phyloP scores from a whole-genome alignment of 2,797 vertebrate genomes.

The Labeo calbasu region DNA sequence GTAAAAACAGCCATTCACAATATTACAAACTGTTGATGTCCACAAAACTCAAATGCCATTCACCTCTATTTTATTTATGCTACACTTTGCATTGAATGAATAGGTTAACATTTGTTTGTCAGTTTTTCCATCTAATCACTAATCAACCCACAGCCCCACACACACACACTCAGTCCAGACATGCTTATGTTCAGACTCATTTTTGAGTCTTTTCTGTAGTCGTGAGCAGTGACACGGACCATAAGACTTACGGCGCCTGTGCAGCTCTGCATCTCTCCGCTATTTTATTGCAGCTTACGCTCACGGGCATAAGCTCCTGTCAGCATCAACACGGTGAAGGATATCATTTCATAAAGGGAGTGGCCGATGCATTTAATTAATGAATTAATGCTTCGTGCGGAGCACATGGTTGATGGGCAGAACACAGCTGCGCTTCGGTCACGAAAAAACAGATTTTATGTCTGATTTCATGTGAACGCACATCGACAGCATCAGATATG shows the following conservation, averaged over 20 bases:
- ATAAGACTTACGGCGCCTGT: background rate
- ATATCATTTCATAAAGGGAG: conserved; percentile 8
- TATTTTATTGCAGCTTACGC: background rate
- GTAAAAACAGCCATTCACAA: background rate
- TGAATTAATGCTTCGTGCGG: background rate
- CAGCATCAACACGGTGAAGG: background rate
- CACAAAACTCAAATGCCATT: background rate
- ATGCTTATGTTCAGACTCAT: background rate
- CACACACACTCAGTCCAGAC: background rate
- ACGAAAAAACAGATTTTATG: conserved; percentile 24
- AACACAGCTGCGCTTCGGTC: conserved; percentile 58
- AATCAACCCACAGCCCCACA: background rate
- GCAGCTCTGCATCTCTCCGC: background rate
- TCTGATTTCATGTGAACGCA: conserved; percentile 9
- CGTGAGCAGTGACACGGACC: conserved; percentile 15
- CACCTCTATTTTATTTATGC: background rate
- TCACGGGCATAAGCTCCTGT: background rate
- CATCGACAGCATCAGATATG: conserved; percentile 59
- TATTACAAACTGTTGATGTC: background rate
- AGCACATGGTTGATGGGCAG: background rate
- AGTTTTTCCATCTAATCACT: background rate
- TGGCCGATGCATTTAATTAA: conserved; percentile 3
- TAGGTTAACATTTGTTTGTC: background rate
- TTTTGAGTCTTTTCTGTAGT: background rate
- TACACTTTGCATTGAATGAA: background rate